phyloP scores from a whole-genome alignment of 2,113 vertebrate species.

The Pagrus major region DNA sequence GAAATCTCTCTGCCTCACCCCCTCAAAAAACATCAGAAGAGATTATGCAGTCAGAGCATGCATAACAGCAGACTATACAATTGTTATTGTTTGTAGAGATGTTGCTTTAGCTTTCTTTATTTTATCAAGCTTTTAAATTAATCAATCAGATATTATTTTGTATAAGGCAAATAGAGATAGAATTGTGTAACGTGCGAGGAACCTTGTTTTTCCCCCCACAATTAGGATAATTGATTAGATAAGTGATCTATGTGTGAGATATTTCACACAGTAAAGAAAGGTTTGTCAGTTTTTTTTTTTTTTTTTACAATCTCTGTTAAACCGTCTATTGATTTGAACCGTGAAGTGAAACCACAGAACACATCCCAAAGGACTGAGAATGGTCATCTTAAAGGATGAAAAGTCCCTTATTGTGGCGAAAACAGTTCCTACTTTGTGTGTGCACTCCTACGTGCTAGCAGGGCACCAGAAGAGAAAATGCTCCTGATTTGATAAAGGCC shows the following conservation, averaged over 20 bases:
- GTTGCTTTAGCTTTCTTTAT: not conserved
- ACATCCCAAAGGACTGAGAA: not conserved
- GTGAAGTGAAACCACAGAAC: conserved; percentile 15
- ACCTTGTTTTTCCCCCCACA: not conserved
- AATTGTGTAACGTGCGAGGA: not conserved
- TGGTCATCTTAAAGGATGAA: conserved; percentile 18
- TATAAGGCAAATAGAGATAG: not conserved
- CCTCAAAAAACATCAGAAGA: not conserved
- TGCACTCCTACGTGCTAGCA: conserved; percentile 26
- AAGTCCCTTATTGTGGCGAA: conserved; percentile 26
- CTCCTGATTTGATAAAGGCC: conserved; percentile 65
- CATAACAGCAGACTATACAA: too few species aligned
- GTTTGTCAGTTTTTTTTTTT: not conserved
- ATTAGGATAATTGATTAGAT: not conserved
- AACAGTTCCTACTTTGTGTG: conserved; percentile 31
- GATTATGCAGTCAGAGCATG: not conserved
- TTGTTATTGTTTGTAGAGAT: not conserved
- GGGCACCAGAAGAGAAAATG: conserved; percentile 42
- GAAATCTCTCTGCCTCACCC: not conserved
- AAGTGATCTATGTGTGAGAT: not conserved
- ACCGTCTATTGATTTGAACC: not conserved
- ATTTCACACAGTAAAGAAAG: not conserved
- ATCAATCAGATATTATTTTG: not conserved
- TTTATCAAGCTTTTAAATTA: not conserved
- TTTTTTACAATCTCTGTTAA: not conserved